These are phyloP conservation scores for Sebastes glaucus DNA, from an alignment of 2,797 vertebrate species.

Conservation along the genomic window DNA sequence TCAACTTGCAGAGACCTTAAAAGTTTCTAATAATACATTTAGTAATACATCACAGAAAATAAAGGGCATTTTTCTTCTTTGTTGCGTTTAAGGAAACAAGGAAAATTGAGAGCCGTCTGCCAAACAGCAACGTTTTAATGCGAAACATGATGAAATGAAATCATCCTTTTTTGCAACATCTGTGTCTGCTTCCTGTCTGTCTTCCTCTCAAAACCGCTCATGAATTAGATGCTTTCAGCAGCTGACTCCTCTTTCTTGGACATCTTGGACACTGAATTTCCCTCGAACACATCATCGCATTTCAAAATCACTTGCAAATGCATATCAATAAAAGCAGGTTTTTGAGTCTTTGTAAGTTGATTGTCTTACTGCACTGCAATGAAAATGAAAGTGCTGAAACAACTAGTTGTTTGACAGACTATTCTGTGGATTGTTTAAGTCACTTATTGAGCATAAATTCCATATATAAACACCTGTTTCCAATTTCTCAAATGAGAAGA, in stretches of 20 bases:
- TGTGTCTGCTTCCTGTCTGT: conserved; percentile 38
- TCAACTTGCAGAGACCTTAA: conserved; percentile 14
- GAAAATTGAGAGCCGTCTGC: conserved; percentile 11
- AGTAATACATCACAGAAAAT: conserved; percentile 36
- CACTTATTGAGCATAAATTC: background rate
- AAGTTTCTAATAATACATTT: conserved; percentile 36
- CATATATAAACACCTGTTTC: background rate
- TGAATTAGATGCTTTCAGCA: conserved; percentile 26
- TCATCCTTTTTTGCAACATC: conserved; percentile 42
- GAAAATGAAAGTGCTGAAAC: background rate
- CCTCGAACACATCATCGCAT: background rate
- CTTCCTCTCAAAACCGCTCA: conserved; percentile 27
- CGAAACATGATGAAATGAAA: conserved; percentile 53
- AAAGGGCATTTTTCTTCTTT: conserved; percentile 20
- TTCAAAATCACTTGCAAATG: conserved; percentile 6
- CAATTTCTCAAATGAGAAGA: background rate
- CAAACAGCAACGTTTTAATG: conserved; percentile 34
- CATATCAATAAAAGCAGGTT: background rate
- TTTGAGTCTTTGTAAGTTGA: background rate
- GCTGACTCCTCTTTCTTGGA: conserved; percentile 9
- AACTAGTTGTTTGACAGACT: background rate
- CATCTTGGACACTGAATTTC: background rate
- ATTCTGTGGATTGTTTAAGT: background rate
- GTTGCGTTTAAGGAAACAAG: conserved; percentile 22
- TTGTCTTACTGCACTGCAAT: background rate